Conservation (phyloP, 2,888 invertebrate genomes). For the Thyatira batis region DNA sequence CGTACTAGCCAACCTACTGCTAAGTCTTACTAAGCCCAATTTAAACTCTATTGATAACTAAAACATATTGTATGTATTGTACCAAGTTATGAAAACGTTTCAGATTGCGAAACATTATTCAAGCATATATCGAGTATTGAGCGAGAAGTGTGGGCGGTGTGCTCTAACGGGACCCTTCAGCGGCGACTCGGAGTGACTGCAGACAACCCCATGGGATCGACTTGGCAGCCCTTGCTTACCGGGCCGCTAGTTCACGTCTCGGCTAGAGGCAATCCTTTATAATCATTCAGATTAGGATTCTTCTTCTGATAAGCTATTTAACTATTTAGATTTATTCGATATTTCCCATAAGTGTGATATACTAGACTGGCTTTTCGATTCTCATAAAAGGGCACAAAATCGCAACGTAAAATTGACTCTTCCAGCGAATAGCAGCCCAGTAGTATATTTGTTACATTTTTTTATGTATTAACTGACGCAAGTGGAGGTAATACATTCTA, state of each 20-base stretch:
- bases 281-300: neutral
- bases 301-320: neutral
- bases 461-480: no score
- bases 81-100: conserved; percentile 16
- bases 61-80: no score
- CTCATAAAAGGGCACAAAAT: neutral
- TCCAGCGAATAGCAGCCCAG: no score
- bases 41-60: no score
- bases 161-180: conserved; percentile 86
- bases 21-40: no score
- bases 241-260: conserved; percentile 71
- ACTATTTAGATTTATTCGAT: neutral
- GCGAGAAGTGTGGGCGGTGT: conserved; percentile 89
- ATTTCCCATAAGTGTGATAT: neutral
- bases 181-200: conserved; percentile 88
- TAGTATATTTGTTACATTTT: no score
- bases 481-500: neutral
- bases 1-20: no score
- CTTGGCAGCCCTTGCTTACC: conserved; percentile 88
- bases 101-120: conserved; percentile 79
- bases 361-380: neutral
- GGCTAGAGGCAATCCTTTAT: conserved; percentile 44
- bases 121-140: conserved; percentile 88
- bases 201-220: conserved; percentile 88
- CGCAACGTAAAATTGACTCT: neutral